phyloP scores from a whole-genome alignment of 2,113 vertebrate species.

The Ia io region DNA sequence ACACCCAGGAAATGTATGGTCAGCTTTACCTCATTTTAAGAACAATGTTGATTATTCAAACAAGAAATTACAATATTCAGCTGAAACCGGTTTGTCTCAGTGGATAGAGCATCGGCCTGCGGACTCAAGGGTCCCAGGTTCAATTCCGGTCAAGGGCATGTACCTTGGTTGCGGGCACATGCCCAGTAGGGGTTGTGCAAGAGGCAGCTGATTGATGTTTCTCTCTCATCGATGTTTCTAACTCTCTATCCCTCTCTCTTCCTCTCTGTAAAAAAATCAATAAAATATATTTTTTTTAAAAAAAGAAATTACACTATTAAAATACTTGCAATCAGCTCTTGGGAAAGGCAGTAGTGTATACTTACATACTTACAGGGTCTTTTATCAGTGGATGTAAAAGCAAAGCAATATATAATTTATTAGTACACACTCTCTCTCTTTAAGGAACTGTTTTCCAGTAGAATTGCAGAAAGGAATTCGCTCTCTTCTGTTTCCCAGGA shows the following conservation, averaged over 20 bases:
- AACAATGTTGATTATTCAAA: slow-evolving; percentile 45
- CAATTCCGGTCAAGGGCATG: no score
- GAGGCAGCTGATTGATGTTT: no score
- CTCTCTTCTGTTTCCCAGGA: slow-evolving; percentile 61
- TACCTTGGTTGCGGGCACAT: no score
- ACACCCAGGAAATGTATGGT: not conserved
- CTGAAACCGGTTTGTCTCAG: no score
- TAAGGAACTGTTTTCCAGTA: slow-evolving; percentile 57
- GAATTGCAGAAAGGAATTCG: slow-evolving; percentile 61
- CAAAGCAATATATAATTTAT: slow-evolving; percentile 60
- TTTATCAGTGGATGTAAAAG: slow-evolving; percentile 69
- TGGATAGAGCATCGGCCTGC: no score
- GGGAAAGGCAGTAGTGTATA: not conserved
- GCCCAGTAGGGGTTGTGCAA: no score
- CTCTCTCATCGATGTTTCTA: no score
- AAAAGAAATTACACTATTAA: not conserved
- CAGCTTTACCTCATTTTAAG: slow-evolving; percentile 24
- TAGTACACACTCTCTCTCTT: slow-evolving; percentile 54
- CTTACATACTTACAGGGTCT: not conserved
- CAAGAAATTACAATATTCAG: not conserved
- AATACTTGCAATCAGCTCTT: not conserved
- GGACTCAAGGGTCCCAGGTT: no score
- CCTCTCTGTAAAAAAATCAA: no score
- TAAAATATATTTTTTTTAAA: no score
- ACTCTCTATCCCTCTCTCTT: no score